Evolutionary conservation across 2,797 vertebrate genomes (phyloP).

Genomic region (Amphiprion clarkii): DNA sequence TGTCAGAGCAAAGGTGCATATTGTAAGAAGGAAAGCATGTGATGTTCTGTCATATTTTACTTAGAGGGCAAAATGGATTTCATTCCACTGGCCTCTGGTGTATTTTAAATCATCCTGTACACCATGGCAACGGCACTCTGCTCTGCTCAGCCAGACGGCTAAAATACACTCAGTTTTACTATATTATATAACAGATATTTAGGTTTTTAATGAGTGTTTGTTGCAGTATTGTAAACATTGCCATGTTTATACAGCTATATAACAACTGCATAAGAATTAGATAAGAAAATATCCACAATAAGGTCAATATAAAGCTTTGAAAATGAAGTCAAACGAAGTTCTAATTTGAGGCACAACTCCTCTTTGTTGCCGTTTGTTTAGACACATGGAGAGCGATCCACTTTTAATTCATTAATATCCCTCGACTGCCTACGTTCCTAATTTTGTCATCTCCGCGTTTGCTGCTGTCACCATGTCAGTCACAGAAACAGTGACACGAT

Average conservation of each 20-base stretch:
- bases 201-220: not conserved
- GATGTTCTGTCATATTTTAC: slow-evolving; percentile 18
- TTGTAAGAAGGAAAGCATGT: not conserved
- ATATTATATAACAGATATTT: not conserved
- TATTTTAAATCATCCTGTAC: slow-evolving; percentile 18
- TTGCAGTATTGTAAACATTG: not conserved
- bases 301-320: not conserved
- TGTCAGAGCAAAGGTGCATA: not conserved
- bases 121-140: slow-evolving; percentile 43
- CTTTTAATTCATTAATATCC: slow-evolving; percentile 40
- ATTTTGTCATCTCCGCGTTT: slow-evolving; percentile 65
- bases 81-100: slow-evolving; percentile 30
- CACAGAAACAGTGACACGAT: slow-evolving; percentile 47
- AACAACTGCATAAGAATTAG: not conserved
- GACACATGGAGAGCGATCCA: slow-evolving; percentile 35
- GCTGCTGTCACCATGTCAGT: slow-evolving; percentile 69
- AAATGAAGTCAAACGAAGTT: not conserved
- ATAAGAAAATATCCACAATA: not conserved
- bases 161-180: not conserved
- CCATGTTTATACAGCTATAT: not conserved
- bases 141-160: slow-evolving; percentile 13
- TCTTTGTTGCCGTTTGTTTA: slow-evolving; percentile 31
- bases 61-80: slow-evolving; percentile 26
- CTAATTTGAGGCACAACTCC: not conserved
- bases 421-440: slow-evolving; percentile 51